Conservation (phyloP, 2,888 invertebrate genomes). For the Eulithis testata region DNA sequence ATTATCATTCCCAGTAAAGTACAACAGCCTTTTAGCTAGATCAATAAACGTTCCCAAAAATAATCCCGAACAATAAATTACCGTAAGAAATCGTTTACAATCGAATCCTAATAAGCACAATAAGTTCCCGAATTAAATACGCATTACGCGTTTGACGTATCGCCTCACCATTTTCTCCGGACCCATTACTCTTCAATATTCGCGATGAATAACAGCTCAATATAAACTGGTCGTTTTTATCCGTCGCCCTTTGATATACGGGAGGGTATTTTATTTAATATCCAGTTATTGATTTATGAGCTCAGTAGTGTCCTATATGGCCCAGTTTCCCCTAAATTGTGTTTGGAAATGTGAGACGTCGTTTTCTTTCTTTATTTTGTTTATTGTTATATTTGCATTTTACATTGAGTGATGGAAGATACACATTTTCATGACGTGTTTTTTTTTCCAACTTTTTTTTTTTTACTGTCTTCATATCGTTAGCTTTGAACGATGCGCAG, state of each 20-base stretch:
- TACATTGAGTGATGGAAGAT: background rate
- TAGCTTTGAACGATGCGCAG: too few relatives aligned
- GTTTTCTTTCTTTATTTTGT: slow-evolving; percentile 52
- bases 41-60: slow-evolving; percentile 39
- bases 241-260: slow-evolving; percentile 71
- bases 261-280: slow-evolving; percentile 78
- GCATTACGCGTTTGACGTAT: slow-evolving; percentile 68
- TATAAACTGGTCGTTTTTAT: slow-evolving; percentile 61
- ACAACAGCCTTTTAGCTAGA: slow-evolving; percentile 10
- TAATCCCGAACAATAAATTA: slow-evolving; percentile 53
- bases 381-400: slow-evolving; percentile 42
- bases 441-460: too few relatives aligned
- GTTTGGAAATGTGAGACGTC: slow-evolving; percentile 63
- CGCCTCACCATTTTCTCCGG: slow-evolving; percentile 49
- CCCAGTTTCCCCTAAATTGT: slow-evolving; percentile 60
- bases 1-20: background rate
- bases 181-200: slow-evolving; percentile 41
- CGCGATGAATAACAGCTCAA: slow-evolving; percentile 46
- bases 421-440: background rate
- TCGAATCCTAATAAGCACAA: slow-evolving; percentile 69
- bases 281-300: slow-evolving; percentile 78
- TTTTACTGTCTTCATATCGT: too few relatives aligned
- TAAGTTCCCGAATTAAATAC: slow-evolving; percentile 72
- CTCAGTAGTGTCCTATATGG: slow-evolving; percentile 56
- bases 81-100: slow-evolving; percentile 60